Conservation (phyloP, 2,888 invertebrate genomes). For the Cephus pygmeus region DNA sequence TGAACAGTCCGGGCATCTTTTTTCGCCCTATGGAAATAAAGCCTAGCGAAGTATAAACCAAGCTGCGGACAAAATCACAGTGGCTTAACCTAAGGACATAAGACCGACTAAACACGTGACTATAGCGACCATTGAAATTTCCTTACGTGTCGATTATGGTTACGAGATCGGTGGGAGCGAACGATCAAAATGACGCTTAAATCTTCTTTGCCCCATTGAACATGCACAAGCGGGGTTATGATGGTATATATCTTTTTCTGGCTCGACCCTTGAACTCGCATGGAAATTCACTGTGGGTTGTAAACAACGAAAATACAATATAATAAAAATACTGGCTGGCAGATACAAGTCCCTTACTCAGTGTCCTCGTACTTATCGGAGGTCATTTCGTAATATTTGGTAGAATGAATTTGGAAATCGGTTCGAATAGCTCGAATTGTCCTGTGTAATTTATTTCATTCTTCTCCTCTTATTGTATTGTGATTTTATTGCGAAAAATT, state of each 20-base stretch:
- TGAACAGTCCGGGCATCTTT: background rate
- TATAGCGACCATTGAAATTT: background rate
- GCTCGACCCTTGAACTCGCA: slow-evolving; percentile 32
- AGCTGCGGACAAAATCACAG: no score
- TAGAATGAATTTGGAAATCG: background rate
- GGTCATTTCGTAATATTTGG: no score
- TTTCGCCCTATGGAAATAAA: background rate
- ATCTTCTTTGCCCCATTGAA: slow-evolving; percentile 27
- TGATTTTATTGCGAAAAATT: background rate
- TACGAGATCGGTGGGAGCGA: background rate
- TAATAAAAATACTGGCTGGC: background rate
- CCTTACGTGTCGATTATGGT: background rate
- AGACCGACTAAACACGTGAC: no score
- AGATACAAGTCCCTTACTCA: background rate
- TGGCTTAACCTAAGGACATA: no score
- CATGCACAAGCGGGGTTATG: slow-evolving; percentile 15
- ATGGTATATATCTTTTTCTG: slow-evolving; percentile 32
- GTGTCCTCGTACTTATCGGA: background rate
- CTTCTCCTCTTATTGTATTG: background rate
- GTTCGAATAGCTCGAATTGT: background rate
- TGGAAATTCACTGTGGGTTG: background rate
- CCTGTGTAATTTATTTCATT: background rate
- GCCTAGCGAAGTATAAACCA: background rate
- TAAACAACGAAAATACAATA: background rate
- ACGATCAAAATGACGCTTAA: slow-evolving; percentile 24